Conservation (phyloP, 2,888 invertebrate genomes). For the Pristionchus japonicus region DNA sequence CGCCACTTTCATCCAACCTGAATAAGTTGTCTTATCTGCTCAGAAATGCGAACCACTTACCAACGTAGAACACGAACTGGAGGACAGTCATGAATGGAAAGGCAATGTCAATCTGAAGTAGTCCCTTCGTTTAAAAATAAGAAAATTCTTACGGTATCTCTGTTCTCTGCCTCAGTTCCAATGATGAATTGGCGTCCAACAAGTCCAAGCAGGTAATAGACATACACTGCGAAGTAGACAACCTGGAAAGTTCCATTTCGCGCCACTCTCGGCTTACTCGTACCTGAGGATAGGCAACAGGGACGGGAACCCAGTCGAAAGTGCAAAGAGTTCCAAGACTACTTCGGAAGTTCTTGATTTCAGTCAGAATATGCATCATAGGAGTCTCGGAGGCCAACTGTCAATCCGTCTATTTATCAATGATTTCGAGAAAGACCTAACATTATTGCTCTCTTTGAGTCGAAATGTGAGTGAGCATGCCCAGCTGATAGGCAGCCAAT, state of each 20-base stretch:
- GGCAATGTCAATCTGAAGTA: constrained; percentile 58
- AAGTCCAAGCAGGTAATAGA: constrained; percentile 58
- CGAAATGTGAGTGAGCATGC: constrained; percentile 51
- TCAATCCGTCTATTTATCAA: background rate
- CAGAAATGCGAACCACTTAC: background rate
- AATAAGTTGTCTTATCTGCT: background rate
- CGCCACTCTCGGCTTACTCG: too few species aligned
- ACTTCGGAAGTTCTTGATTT: constrained; percentile 60
- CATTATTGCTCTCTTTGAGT: constrained; percentile 40
- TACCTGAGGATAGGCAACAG: constrained; percentile 61
- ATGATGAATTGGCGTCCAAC: constrained; percentile 59
- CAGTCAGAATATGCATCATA: constrained; percentile 23
- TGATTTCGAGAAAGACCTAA: background rate
- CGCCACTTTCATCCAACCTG: constrained; percentile 64
- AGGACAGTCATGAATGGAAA: constrained; percentile 66
- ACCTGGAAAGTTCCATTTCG: too few species aligned
- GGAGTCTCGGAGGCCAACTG: constrained; percentile 30
- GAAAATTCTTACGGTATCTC: constrained; percentile 33
- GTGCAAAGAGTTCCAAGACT: constrained; percentile 57
- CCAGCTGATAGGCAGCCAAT: constrained; percentile 73
- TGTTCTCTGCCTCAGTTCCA: constrained; percentile 49
- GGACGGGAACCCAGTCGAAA: constrained; percentile 61
- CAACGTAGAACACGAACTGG: constrained; percentile 63
- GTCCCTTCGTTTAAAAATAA: background rate
- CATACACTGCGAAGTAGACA: constrained; percentile 61